These are phyloP conservation scores for Passer montanus DNA, from an alignment of 2,113 vertebrate genomes.

Conservation along the genomic window DNA sequence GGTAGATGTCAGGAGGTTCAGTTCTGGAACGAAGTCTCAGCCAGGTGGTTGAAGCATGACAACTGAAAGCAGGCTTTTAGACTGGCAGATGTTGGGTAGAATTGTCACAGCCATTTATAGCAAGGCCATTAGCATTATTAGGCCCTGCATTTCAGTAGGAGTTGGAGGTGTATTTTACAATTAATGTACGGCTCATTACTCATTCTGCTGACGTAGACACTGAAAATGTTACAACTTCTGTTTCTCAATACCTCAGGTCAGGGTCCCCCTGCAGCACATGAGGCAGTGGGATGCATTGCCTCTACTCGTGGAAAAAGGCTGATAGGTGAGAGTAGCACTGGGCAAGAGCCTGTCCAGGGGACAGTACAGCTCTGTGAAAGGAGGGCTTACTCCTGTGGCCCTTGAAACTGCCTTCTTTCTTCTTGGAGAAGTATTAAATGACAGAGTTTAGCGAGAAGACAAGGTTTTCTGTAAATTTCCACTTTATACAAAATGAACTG, in stretches of 20 bases:
- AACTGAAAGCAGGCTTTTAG: constrained; percentile 5
- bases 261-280: background rate
- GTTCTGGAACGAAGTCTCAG: background rate
- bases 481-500: background rate
- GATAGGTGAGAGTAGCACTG: background rate
- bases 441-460: background rate
- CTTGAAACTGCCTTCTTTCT: background rate
- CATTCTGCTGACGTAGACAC: background rate
- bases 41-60: background rate
- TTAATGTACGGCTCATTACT: background rate
- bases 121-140: constrained; percentile 7
- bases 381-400: background rate
- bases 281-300: background rate
- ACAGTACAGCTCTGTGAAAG: background rate
- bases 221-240: background rate
- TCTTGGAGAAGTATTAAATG: background rate
- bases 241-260: background rate
- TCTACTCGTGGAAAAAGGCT: background rate
- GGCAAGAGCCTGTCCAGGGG: background rate
- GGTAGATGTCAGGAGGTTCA: constrained; percentile 9
- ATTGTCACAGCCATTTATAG: background rate
- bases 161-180: background rate
- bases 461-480: background rate
- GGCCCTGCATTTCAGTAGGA: background rate
- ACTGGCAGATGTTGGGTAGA: background rate